phyloP scores from a whole-genome alignment of 2,888 invertebrate species.

The Agrilus biguttatus region DNA sequence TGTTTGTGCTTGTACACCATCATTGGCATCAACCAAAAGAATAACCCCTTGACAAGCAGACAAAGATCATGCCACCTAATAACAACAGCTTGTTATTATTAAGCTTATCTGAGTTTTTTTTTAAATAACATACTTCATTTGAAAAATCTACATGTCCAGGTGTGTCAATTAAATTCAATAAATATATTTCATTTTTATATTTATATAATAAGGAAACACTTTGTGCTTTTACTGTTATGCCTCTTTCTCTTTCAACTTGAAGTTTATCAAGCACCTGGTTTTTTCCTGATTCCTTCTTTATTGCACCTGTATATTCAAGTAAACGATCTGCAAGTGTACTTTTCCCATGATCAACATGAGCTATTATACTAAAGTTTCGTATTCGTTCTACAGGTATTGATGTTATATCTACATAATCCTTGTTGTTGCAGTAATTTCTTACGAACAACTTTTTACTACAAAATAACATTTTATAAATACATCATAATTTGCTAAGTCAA shows the following conservation, averaged over 20 bases:
- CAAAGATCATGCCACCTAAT: constrained; percentile 67
- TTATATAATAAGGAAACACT: constrained; percentile 76
- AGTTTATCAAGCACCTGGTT: constrained; percentile 64
- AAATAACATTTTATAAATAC: too few relatives aligned
- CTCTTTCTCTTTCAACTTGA: constrained; percentile 87
- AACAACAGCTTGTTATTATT: constrained; percentile 3
- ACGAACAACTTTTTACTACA: too few relatives aligned
- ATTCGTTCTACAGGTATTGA: constrained; percentile 41
- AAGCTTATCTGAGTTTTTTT: not conserved
- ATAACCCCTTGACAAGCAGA: constrained; percentile 91
- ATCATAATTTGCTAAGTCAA: too few relatives aligned
- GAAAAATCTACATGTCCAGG: constrained; percentile 98
- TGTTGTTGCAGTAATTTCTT: too few relatives aligned
- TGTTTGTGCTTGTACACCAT: constrained; percentile 93
- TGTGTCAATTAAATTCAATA: constrained; percentile 92
- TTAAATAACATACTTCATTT: constrained; percentile 57
- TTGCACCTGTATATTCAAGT: constrained; percentile 81
- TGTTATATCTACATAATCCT: too few relatives aligned
- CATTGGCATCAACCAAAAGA: constrained; percentile 89
- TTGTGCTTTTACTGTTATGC: constrained; percentile 97
- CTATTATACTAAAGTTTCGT: constrained; percentile 92
- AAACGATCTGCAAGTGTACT: constrained; percentile 91
- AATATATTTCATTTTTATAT: constrained; percentile 53
- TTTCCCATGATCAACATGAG: constrained; percentile 99
- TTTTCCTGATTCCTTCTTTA: constrained; percentile 47